Base-by-base conservation (phyloP, 2,113 vertebrate species). In the Trogon surrucura region DNA sequence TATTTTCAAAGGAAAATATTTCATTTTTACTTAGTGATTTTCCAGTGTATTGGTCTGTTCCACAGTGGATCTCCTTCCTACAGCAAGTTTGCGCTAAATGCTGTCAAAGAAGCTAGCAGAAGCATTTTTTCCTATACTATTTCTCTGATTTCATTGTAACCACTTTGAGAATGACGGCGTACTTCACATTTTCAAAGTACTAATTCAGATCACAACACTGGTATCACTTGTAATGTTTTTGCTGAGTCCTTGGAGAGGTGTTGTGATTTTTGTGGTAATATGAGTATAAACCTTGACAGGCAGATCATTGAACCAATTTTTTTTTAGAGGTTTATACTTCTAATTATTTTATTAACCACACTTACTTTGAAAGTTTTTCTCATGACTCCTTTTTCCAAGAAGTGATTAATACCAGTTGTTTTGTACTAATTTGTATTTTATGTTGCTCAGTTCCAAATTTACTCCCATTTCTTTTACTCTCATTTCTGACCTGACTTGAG, bases 21-120 rank as follows among this genome's bases (percentile, higher is more conserved):
- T 94, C n/a, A n/a, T 86, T 95, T 75, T 93, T 47, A 80, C 44
- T 54, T 15, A 26, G 30, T 65, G 50, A 70, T 70, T 94, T 92
- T 89, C 22, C 64, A 66, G 20, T 58, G 12, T 38, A 20, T 34
- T 77, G 60, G 30, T 32, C 36, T 69, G 9, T 69, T 88, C 44
- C 60, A 58, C 26, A 88, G 60, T 2, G 9, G 29, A 45, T 34
- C 15, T 66, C 27, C 66, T 92, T 89, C 26, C 41, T 58, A 56
- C 41, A 71, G 21, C 14, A 48, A 47, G 4, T 85, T 89, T 73
- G 11, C 27, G 87, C 45, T n/a, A 69, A 64, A 44, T 38, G 13
- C 36, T 70, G 36, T 62, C 16, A 60, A 80, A 83, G n/a, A 61
- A 73, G 22, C 30, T 83, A 20, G 27, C n/a, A 23, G 62, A 74